phyloP scores from a whole-genome alignment of 1,140 invertebrate genomes.

The Diorhabda elongata region DNA sequence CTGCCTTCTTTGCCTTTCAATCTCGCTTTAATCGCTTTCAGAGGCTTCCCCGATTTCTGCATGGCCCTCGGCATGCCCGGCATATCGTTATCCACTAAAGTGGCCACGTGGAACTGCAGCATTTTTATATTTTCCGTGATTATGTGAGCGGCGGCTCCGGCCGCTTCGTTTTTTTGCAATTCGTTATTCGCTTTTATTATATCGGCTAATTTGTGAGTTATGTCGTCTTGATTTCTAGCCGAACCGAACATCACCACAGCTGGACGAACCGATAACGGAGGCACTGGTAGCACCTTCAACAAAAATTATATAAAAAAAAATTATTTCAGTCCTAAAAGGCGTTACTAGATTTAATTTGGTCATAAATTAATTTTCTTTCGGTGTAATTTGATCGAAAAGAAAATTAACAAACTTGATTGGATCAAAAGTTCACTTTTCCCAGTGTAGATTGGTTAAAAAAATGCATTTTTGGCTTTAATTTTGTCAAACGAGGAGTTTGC shows the following conservation, averaged over 20 bases:
- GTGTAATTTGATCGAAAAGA: too few species aligned
- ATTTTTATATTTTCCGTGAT: constrained; percentile 96
- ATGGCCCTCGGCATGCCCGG: constrained; percentile 95
- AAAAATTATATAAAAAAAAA: too few species aligned
- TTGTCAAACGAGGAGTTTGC: too few species aligned
- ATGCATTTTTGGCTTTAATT: too few species aligned
- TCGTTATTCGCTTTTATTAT: constrained; percentile 99
- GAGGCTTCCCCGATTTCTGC: constrained; percentile 97
- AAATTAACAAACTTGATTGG: too few species aligned
- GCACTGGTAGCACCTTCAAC: constrained; percentile 77
- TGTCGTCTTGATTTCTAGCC: constrained; percentile 97
- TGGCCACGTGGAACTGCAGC: constrained; percentile 98
- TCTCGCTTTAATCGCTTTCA: constrained; percentile 94
- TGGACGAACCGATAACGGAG: constrained; percentile 87
- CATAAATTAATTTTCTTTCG: too few species aligned
- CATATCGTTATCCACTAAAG: constrained; percentile 97
- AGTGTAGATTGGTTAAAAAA: too few species aligned
- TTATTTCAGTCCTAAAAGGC: too few species aligned
- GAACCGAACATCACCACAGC: constrained; percentile 99
- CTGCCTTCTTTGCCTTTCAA: constrained; percentile 95
- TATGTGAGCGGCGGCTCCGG: constrained; percentile 94
- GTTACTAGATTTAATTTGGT: too few species aligned
- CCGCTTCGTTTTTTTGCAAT: constrained; percentile 88
- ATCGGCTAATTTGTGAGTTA: constrained; percentile 97
- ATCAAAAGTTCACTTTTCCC: too few species aligned